Evolutionary conservation across 2,113 vertebrate species (phyloP), one percentile per base, ranked within the genome.

Genomic region (Dipodomys spectabilis): DNA sequence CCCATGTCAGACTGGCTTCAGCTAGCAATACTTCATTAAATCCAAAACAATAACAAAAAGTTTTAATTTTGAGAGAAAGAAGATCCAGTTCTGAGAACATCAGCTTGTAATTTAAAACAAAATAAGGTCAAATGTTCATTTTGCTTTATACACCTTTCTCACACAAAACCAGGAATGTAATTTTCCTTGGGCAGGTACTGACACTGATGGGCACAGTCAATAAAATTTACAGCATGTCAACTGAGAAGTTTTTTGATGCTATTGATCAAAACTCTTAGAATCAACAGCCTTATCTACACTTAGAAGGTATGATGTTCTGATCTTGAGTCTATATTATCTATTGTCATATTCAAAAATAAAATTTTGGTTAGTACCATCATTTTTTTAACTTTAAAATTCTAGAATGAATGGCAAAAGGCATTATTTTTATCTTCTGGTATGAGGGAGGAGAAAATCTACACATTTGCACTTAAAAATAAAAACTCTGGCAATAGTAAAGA

Each of bases 51-150:
- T 39, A 39, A 39, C 39, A 39, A 39, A 39, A 39, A 39, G 6
- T 6, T 39, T n/a, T 39, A 39, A 39, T 39, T 39, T 39, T 39
- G 39, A 39, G 39, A 39, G 39, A 39, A 39, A 39, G 39, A 39
- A 35, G 15, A 92, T 97, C 94, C 96, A 97, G 95, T 97, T 97
- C 77, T 95, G 91, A 96, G 93, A 96, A 96, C 96, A 86, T 80
- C 30, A 95, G 92, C 88, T 85, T 94, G 53, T 62, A 82, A 92
- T 22, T 93, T 60, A 85, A 94, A 92, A 96, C 95, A 97, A 97
- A 93, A 95, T 1, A 39, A 94, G 94, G 92, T 82, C 45, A 57
- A 18, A 18, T 92, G 71, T 73, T 30, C 84, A 53, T 45, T 35
- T 92, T 96, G 95, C 81, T 92, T 93, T 93, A 65, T 82, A 92